Conservation (phyloP, 2,113 vertebrate species). For the Lipophrys pholis region DNA sequence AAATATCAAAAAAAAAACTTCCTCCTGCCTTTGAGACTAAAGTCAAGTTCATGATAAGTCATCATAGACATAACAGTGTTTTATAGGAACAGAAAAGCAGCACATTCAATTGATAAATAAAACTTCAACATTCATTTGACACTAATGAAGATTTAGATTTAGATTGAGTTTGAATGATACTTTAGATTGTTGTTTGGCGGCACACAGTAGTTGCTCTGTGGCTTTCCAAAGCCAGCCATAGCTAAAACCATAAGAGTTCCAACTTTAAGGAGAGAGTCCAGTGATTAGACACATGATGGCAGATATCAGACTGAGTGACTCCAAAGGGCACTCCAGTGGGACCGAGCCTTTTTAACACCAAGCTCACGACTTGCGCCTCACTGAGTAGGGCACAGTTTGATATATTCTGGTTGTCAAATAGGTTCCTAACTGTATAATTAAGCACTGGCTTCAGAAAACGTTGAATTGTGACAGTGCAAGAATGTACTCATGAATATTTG, state of each 20-base stretch:
- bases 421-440: conserved; percentile 46
- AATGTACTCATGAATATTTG: conserved; percentile 36
- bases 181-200: no score
- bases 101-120: no score
- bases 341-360: conserved; percentile 45
- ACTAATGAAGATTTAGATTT: no score
- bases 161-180: no score
- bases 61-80: no score
- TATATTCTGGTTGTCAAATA: conserved; percentile 44
- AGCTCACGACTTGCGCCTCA: conserved; percentile 47
- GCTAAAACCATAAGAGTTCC: neutral
- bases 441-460: conserved; percentile 22
- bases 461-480: conserved; percentile 22
- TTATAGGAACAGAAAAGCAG: no score
- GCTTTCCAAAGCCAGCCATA: neutral
- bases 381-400: conserved; percentile 38
- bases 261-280: conserved; percentile 2
- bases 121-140: no score
- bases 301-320: conserved; percentile 19
- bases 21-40: no score
- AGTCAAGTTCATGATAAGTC: no score
- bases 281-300: conserved; percentile 37
- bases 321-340: conserved; percentile 32
- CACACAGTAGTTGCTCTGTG: no score
- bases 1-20: no score